A percentile compares a stretch with the other conserved stretches of the same genome.
phyloP scores from a whole-genome alignment of 1,140 invertebrate genomes.

The Sitophilus oryzae region DNA sequence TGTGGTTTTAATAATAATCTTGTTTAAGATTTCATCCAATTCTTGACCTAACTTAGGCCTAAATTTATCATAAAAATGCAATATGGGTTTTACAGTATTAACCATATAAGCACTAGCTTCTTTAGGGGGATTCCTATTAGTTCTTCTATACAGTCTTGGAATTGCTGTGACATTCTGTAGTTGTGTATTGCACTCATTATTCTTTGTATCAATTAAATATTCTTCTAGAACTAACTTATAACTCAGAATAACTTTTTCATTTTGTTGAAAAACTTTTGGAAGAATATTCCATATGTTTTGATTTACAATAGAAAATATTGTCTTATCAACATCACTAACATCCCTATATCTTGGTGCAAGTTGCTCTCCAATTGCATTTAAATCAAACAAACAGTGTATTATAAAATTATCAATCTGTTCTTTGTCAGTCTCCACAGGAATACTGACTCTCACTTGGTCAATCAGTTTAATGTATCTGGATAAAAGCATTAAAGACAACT shows the following conservation, averaged over 20 bases:
- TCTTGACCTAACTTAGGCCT: constrained; percentile 43
- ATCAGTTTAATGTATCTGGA: constrained; percentile 35
- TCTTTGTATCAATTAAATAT: constrained; percentile 48
- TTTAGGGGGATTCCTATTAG: constrained; percentile 79
- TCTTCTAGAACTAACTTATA: constrained; percentile 46
- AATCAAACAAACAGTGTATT: constrained; percentile 33
- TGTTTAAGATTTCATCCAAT: constrained; percentile 23
- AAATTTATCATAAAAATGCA: constrained; percentile 56
- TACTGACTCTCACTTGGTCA: constrained; percentile 28
- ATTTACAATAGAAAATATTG: constrained; percentile 32
- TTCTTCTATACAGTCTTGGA: constrained; percentile 85
- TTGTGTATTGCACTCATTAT: constrained; percentile 50
- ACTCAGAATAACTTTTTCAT: constrained; percentile 47
- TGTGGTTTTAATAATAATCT: constrained; percentile 26
- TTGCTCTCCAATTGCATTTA: constrained; percentile 27
- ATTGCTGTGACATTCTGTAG: constrained; percentile 81
- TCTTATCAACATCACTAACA: constrained; percentile 21
- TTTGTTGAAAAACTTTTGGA: constrained; percentile 28
- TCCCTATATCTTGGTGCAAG: constrained; percentile 19
- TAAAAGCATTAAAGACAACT: constrained; percentile 34
- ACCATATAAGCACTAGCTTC: constrained; percentile 74
- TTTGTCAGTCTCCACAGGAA: background rate
- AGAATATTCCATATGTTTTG: constrained; percentile 22
- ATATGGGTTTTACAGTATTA: constrained; percentile 57
- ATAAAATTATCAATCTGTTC: constrained; percentile 29